Percentiles rank a stretch among this genome's conserved stretches.
These are phyloP conservation scores for Micromys minutus DNA, from an alignment of 2,113 vertebrate species.

Conservation along the genomic window DNA sequence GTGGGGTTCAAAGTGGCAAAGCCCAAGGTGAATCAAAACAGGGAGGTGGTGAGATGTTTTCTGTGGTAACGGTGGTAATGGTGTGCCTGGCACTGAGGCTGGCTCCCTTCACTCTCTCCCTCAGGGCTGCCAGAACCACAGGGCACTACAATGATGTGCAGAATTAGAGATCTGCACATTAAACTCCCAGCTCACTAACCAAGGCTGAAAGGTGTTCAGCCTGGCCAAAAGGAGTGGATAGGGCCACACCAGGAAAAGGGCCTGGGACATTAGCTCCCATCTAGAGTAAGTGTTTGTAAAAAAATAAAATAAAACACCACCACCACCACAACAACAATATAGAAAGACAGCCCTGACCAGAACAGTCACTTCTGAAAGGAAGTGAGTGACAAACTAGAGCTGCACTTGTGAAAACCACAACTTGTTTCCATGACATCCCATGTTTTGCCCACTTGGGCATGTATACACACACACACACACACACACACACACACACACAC, in stretches of 20 bases:
- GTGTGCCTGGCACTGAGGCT: fast-evolving
- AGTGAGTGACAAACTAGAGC: background rate
- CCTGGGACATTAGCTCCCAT: background rate
- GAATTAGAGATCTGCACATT: background rate
- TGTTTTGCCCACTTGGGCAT: background rate
- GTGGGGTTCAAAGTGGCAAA: background rate
- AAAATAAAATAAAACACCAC: background rate
- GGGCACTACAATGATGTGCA: fast-evolving
- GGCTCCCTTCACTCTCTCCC: background rate
- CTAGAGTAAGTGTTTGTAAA: background rate
- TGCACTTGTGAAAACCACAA: background rate
- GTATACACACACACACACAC: too few species aligned
- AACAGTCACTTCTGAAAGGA: background rate
- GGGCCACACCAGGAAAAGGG: background rate
- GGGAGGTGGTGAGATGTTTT: fast-evolving
- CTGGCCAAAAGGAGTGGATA: background rate
- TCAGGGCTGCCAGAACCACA: background rate
- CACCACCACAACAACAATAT: too few species aligned
- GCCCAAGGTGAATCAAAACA: fast-evolving
- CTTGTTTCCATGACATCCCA: background rate
- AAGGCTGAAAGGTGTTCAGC: background rate
- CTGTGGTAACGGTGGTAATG: background rate
- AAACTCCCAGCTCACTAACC: fast-evolving
- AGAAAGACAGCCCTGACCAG: background rate
- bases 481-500: too few species aligned